These are phyloP conservation scores for Dunckerocampus dactyliophorus DNA, from an alignment of 2,113 vertebrate genomes.

Conservation along the genomic window DNA sequence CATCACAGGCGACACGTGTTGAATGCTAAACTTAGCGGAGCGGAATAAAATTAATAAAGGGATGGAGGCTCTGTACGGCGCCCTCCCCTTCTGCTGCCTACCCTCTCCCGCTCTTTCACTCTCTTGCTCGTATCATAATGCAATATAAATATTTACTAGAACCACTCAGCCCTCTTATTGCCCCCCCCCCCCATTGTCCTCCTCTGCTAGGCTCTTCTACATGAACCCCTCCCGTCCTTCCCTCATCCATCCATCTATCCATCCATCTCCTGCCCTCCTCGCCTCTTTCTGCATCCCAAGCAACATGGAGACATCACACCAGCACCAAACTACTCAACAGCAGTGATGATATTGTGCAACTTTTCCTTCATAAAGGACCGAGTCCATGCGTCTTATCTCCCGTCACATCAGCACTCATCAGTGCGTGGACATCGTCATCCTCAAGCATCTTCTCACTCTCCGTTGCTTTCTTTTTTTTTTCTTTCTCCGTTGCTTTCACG, in stretches of 20 bases:
- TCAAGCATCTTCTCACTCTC: too few species aligned
- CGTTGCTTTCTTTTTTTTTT: too few species aligned
- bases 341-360: too few species aligned
- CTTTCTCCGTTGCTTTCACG: too few species aligned
- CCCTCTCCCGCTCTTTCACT: conserved; percentile 51
- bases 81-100: conserved; percentile 39
- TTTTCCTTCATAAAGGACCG: too few species aligned
- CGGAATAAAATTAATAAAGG: conserved; percentile 77
- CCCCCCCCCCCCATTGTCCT: conserved; percentile 21
- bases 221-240: conserved; percentile 25
- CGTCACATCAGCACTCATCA: too few species aligned
- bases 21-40: conserved; percentile 83
- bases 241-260: conserved; percentile 51
- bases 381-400: too few species aligned
- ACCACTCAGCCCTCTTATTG: conserved; percentile 68
- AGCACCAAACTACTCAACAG: conserved; percentile 29
- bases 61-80: conserved; percentile 59
- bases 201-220: conserved; percentile 40
- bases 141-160: conserved; percentile 83
- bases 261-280: conserved; percentile 33
- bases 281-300: conserved; percentile 73
- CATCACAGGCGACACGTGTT: conserved; percentile 82
- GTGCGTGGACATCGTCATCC: too few species aligned
- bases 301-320: conserved; percentile 65
- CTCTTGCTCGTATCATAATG: conserved; percentile 70